Evolutionary conservation across 2,113 vertebrate species (phyloP).

Genomic region (Perca flavescens): DNA sequence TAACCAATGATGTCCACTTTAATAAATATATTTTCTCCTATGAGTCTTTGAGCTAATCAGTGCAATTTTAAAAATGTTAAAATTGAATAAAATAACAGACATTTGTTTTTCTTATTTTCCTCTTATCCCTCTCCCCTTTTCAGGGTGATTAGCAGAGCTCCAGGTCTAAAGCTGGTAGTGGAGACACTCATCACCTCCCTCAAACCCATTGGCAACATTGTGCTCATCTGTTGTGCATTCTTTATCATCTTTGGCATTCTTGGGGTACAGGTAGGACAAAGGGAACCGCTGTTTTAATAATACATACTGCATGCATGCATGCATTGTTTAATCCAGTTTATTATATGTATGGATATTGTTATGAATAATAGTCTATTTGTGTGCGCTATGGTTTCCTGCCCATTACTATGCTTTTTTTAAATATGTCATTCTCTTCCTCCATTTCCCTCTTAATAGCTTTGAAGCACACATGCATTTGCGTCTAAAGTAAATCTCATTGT

Average conservation of each 20-base stretch:
- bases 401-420: neutral
- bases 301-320: neutral
- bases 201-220: slow-evolving; percentile 98
- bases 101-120: neutral
- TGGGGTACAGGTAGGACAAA: slow-evolving; percentile 92
- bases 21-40: neutral
- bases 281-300: neutral
- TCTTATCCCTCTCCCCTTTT: neutral
- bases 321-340: neutral
- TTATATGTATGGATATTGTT: neutral
- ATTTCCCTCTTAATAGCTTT: slow-evolving; percentile 1
- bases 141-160: slow-evolving; percentile 97
- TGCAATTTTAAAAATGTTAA: neutral
- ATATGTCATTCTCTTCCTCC: neutral
- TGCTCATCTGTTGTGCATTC: slow-evolving; percentile 98
- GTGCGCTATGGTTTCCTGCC: neutral
- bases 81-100: neutral
- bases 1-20: neutral
- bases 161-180: slow-evolving; percentile 96
- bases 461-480: slow-evolving; percentile 10
- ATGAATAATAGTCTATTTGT: neutral
- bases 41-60: neutral
- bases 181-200: slow-evolving; percentile 99
- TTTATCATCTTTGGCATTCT: slow-evolving; percentile 99
- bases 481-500: slow-evolving; percentile 12